A percentile compares a stretch with the other conserved stretches of the same genome.
These are phyloP conservation scores for Dasyurus viverrinus DNA, from an alignment of 2,113 vertebrate species.

Conservation along the genomic window DNA sequence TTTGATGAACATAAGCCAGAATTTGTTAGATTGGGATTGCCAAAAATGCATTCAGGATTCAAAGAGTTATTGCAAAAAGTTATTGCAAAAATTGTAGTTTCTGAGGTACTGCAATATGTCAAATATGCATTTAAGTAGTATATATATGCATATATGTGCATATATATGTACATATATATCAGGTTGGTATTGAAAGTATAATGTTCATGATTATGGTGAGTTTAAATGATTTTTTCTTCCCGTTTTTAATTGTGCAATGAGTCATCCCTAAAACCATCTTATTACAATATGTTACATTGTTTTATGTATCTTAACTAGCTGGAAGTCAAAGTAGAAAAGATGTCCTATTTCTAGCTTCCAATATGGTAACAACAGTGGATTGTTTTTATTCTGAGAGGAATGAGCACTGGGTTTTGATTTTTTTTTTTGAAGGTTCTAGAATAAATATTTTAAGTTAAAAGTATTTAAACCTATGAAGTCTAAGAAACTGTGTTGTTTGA, in stretches of 20 bases:
- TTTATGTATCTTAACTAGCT: slow-evolving; percentile 40
- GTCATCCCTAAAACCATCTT: slow-evolving; percentile 7
- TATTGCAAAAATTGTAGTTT: slow-evolving; percentile 12
- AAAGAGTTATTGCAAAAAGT: slow-evolving; percentile 4
- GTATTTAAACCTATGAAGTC: slow-evolving; percentile 3
- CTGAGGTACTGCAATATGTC: slow-evolving; percentile 16
- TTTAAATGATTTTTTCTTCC: slow-evolving; percentile 33
- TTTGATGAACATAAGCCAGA: slow-evolving; percentile 42
- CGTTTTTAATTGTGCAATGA: slow-evolving; percentile 40
- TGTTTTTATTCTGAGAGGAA: slow-evolving; percentile 49
- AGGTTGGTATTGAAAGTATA: slow-evolving; percentile 43
- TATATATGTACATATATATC: neutral
- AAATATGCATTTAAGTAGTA: neutral
- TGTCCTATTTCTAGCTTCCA: slow-evolving; percentile 51
- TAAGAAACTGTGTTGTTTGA: neutral
- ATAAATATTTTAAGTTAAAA: slow-evolving; percentile 24
- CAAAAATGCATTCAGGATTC: neutral
- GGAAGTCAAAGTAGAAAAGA: slow-evolving; percentile 56
- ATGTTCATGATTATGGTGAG: slow-evolving; percentile 18
- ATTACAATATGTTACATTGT: slow-evolving; percentile 11
- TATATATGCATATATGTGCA: neutral
- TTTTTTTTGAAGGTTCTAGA: neutral
- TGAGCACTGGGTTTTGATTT: neutral
- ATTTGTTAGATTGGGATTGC: slow-evolving; percentile 29
- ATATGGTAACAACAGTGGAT: slow-evolving; percentile 48